A percentile compares a stretch with the other conserved stretches of the same genome.
These are phyloP conservation scores for Spizaetus ornatus DNA, from an alignment of 2,113 vertebrate species.

Conservation along the genomic window DNA sequence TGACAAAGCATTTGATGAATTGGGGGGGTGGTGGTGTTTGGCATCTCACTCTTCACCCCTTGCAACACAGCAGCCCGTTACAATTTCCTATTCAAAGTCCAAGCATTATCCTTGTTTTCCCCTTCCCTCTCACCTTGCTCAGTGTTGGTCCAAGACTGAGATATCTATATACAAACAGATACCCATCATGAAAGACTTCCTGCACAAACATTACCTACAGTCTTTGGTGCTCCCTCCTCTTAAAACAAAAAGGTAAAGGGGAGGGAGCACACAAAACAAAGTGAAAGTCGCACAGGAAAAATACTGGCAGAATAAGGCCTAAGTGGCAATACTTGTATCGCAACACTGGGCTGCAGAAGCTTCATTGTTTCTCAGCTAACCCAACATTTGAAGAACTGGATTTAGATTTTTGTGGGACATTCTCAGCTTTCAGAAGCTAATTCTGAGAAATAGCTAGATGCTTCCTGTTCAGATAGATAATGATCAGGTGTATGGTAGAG, in stretches of 20 bases:
- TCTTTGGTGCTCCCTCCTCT: neutral
- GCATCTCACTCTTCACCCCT: neutral
- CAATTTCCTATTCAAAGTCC: neutral
- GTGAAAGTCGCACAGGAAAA: neutral
- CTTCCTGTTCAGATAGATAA: constrained; percentile 16
- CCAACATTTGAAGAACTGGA: neutral
- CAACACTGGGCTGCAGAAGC: neutral
- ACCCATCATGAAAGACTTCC: neutral
- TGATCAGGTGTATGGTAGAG: neutral
- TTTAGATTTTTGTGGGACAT: neutral
- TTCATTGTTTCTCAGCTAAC: neutral
- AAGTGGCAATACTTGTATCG: neutral
- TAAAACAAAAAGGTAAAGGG: neutral
- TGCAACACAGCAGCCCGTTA: neutral
- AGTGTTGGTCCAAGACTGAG: neutral
- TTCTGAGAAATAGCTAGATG: neutral
- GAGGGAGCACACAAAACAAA: neutral
- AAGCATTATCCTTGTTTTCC: neutral
- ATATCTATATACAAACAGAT: neutral
- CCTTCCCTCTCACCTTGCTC: neutral
- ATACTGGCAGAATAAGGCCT: neutral
- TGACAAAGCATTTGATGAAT: neutral
- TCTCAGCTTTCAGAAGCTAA: neutral
- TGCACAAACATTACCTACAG: neutral
- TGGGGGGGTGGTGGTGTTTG: neutral